Conservation (phyloP, 2,113 vertebrate species). For the Casuarius casuarius region DNA sequence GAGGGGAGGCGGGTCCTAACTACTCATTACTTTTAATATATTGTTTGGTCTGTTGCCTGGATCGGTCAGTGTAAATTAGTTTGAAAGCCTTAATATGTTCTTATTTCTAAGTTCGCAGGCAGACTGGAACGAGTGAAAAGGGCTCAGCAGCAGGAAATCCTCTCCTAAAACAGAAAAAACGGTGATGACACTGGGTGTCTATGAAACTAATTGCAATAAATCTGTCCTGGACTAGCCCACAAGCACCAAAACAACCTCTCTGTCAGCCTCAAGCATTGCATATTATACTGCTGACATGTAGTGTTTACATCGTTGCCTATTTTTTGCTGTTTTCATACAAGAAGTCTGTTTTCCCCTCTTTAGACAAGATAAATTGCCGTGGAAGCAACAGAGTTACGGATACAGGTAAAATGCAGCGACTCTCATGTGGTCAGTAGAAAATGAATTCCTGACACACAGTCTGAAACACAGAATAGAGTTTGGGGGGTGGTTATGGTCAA, state of each 20-base stretch:
- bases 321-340: neutral
- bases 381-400: neutral
- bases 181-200: rapidly evolving
- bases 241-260: neutral
- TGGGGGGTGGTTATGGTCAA: neutral
- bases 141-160: neutral
- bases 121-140: neutral
- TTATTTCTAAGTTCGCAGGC: neutral
- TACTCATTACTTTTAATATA: neutral
- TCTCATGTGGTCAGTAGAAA: neutral
- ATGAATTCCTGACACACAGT: neutral
- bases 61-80: neutral
- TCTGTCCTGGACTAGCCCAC: rapidly evolving
- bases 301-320: neutral
- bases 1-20: neutral
- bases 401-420: neutral
- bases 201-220: neutral
- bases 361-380: neutral
- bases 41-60: neutral
- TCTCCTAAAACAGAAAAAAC: neutral
- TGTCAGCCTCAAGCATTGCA: neutral
- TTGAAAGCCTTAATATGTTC: neutral
- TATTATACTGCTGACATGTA: neutral
- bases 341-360: neutral
- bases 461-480: neutral